These are phyloP conservation scores for Mus caroli DNA, from an alignment of 2,797 vertebrate genomes.

Conservation along the genomic window DNA sequence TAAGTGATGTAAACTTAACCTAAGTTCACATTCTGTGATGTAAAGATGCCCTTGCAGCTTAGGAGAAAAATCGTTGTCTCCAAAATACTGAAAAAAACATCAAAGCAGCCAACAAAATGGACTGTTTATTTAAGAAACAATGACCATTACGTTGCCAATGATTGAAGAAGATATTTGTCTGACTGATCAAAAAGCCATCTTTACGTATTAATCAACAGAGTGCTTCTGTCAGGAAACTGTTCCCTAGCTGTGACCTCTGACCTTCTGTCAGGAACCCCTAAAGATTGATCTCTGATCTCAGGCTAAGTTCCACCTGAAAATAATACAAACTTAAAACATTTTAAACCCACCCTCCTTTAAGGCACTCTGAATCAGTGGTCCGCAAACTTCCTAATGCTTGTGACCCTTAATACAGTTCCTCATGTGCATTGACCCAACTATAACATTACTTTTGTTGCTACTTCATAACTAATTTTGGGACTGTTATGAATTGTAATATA, in stretches of 20 bases:
- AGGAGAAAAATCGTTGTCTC: neutral
- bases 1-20: neutral
- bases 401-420: neutral
- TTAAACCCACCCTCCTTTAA: neutral
- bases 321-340: neutral
- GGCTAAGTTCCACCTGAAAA: neutral
- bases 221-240: neutral
- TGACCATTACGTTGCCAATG: neutral
- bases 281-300: neutral
- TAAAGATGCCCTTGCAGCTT: conserved; percentile 20
- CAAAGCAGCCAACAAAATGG: conserved; percentile 17
- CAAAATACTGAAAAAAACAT: conserved; percentile 27
- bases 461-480: neutral
- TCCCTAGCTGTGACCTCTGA: neutral
- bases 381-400: neutral
- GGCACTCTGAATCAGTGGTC: neutral
- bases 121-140: neutral
- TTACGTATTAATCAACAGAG: neutral
- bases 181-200: neutral
- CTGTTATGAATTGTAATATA: neutral
- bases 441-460: neutral
- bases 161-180: conserved; percentile 45
- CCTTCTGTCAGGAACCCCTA: neutral
- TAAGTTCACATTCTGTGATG: conserved; percentile 16
- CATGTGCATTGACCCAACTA: neutral